Evolutionary conservation across 2,797 vertebrate species (phyloP).

Genomic region (Gymnopithys bicolor): DNA sequence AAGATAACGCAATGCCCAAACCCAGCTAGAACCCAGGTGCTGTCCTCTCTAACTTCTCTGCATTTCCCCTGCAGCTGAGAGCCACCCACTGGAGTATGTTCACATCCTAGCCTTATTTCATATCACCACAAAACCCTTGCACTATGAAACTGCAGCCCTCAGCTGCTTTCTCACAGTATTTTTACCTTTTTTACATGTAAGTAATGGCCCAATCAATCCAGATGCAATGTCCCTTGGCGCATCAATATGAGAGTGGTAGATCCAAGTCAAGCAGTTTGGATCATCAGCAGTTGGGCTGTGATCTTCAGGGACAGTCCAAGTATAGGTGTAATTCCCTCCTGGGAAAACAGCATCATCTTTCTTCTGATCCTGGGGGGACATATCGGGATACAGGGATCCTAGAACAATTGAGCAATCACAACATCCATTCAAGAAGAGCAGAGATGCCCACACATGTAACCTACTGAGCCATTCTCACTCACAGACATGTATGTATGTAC

Average conservation of each 20-base stretch:
- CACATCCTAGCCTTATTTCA: neutral
- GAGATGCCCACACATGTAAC: neutral
- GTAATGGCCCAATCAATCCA: slow-evolving; percentile 82
- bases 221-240: slow-evolving; percentile 83
- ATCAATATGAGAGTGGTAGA: slow-evolving; percentile 85
- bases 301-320: slow-evolving; percentile 79
- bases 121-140: neutral
- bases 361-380: slow-evolving; percentile 76
- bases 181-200: slow-evolving; percentile 82
- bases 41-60: neutral
- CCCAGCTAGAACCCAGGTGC: neutral
- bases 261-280: slow-evolving; percentile 82
- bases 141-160: neutral
- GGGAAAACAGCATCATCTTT: slow-evolving; percentile 80
- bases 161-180: neutral
- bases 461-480: neutral
- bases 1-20: neutral
- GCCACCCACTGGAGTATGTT: neutral
- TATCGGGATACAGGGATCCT: slow-evolving; percentile 84
- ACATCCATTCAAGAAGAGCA: slow-evolving; percentile 26
- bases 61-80: neutral
- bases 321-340: slow-evolving; percentile 77
- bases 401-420: slow-evolving; percentile 61
- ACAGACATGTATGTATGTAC: neutral
- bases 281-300: slow-evolving; percentile 80